phyloP scores from a whole-genome alignment of 2,888 invertebrate genomes.

The Pachymerium ferrugineum region DNA sequence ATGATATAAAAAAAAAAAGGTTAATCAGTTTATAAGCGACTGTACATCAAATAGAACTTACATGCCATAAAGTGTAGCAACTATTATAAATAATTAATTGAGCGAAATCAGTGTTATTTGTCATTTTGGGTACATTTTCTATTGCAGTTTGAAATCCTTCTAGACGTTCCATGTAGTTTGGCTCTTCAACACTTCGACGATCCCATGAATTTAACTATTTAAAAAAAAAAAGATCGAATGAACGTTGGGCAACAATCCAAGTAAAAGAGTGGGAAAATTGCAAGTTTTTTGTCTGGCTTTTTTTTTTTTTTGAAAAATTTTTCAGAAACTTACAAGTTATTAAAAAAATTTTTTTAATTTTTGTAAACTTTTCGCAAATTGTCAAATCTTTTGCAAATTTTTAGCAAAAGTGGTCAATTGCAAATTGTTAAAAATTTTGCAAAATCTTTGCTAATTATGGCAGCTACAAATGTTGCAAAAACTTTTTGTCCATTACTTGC shows the following conservation, averaged over 20 bases:
- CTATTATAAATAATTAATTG: conserved; percentile 69
- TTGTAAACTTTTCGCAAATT: too few species aligned
- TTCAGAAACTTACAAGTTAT: too few species aligned
- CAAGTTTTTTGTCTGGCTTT: too few species aligned
- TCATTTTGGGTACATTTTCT: conserved; percentile 48
- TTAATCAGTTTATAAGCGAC: not conserved
- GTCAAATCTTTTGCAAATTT: too few species aligned
- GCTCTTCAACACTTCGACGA: conserved; percentile 83
- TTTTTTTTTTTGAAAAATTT: not conserved
- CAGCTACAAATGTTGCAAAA: too few species aligned
- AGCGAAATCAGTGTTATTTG: conserved; percentile 63
- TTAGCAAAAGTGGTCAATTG: too few species aligned
- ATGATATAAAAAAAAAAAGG: not conserved
- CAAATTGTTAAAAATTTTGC: too few species aligned
- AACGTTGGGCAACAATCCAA: too few species aligned
- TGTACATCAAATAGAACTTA: conserved; percentile 42
- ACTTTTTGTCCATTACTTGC: too few species aligned
- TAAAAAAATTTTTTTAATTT: too few species aligned
- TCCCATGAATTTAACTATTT: conserved; percentile 77
- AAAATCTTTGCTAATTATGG: too few species aligned
- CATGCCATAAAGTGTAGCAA: conserved; percentile 63
- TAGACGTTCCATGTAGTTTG: conserved; percentile 77
- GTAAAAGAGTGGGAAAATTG: too few species aligned
- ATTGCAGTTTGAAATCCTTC: conserved; percentile 68
- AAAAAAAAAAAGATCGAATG: conserved; percentile 35